phyloP scores from a whole-genome alignment of 64 coral and sea anemone genomes.

The Pachyseris speciosa region DNA sequence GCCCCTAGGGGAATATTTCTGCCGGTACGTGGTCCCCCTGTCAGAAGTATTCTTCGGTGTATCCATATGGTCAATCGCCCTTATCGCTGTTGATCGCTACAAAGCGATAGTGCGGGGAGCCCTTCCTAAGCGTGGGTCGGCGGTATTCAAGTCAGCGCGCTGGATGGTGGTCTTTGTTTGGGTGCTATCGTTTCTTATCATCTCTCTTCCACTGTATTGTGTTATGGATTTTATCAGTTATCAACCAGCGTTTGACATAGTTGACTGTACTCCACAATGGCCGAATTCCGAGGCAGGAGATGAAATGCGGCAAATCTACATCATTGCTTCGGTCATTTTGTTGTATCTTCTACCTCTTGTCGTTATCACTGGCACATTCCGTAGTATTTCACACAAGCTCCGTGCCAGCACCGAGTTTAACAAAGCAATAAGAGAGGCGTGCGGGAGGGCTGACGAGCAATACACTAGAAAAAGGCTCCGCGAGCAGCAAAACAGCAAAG shows the following conservation, averaged over 20 bases:
- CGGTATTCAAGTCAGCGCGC: neutral
- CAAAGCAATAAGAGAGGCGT: conserved; percentile 29
- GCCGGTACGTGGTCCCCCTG: conserved; percentile 67
- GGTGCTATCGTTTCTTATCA: conserved; percentile 45
- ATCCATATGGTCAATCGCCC: conserved; percentile 80
- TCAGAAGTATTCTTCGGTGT: conserved; percentile 76
- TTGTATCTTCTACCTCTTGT: conserved; percentile 74
- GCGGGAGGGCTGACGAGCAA: neutral
- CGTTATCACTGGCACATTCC: conserved; percentile 49
- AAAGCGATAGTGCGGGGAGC: conserved; percentile 49
- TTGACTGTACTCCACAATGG: conserved; percentile 36
- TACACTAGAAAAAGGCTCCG: conserved; percentile 12
- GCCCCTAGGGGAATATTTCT: conserved; percentile 74
- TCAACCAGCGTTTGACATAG: neutral
- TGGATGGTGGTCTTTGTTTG: conserved; percentile 27
- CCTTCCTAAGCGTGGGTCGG: conserved; percentile 1
- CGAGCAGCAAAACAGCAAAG: conserved; percentile 63
- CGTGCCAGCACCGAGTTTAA: conserved; percentile 67
- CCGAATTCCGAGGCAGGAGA: neutral
- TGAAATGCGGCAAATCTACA: conserved; percentile 52
- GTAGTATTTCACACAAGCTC: conserved; percentile 51
- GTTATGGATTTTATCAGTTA: conserved; percentile 52
- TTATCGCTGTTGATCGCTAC: conserved; percentile 81
- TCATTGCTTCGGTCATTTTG: conserved; percentile 28
- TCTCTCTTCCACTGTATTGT: conserved; percentile 69